Conservation (phyloP, 2,113 vertebrate genomes). For the Oreochromis niloticus region DNA sequence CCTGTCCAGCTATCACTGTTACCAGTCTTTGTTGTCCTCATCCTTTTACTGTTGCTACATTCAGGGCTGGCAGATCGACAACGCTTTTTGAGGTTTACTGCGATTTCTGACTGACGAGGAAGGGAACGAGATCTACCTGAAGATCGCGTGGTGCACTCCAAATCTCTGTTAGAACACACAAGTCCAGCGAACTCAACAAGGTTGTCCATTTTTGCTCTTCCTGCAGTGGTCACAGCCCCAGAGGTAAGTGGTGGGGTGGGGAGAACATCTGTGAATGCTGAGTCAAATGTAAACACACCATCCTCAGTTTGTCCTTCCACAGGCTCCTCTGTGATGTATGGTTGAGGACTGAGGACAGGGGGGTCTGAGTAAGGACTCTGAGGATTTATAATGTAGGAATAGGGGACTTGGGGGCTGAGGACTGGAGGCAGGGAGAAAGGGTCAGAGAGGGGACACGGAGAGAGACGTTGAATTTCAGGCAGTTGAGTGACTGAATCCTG, state of each 20-base stretch:
- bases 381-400: not conserved
- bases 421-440: constrained; percentile 46
- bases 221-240: not conserved
- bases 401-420: constrained; percentile 59
- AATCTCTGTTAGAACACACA: not conserved
- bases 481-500: not conserved
- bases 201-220: not conserved
- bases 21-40: not conserved
- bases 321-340: not conserved
- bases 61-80: constrained; percentile 42
- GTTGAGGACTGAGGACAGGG: constrained; percentile 53
- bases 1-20: not conserved
- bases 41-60: constrained; percentile 40
- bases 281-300: not conserved
- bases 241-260: not conserved
- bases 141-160: not conserved
- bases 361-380: constrained; percentile 30
- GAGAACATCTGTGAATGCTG: not conserved
- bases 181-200: not conserved
- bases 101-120: not conserved
- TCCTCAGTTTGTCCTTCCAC: not conserved
- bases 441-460: not conserved
- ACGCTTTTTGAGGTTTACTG: constrained; percentile 58
- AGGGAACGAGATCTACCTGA: not conserved
- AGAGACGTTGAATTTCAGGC: not conserved